These are phyloP conservation scores for Bombus waltoni DNA, from an alignment of 1,140 invertebrate species.

Conservation along the genomic window DNA sequence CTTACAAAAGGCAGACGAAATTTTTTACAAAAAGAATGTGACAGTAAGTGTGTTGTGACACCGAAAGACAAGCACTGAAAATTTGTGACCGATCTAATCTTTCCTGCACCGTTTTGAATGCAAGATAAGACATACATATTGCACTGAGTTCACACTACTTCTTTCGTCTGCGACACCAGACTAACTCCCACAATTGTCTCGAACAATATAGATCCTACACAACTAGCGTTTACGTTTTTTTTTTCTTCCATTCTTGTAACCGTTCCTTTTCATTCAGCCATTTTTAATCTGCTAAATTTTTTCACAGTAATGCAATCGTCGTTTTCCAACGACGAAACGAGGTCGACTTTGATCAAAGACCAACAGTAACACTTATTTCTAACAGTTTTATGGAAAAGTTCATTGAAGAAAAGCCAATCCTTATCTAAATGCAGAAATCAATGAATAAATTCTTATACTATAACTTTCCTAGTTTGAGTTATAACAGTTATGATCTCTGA, in stretches of 20 bases:
- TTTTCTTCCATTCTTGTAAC: neutral
- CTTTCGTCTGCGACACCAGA: neutral
- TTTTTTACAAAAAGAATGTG: neutral
- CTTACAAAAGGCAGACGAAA: neutral
- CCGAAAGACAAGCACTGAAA: neutral
- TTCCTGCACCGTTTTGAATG: too few relatives aligned
- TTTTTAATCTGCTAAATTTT: neutral
- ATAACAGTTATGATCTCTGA: neutral
- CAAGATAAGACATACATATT: neutral
- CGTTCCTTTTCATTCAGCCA: neutral
- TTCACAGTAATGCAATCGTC: neutral
- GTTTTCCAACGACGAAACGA: neutral
- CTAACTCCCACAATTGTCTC: constrained; percentile 11
- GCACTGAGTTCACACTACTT: neutral
- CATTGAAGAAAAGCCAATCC: too few relatives aligned
- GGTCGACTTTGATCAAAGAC: too few relatives aligned
- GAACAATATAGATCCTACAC: neutral
- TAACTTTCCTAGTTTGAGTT: neutral
- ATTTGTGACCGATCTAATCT: constrained; percentile 5
- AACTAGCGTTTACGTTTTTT: constrained; percentile 6
- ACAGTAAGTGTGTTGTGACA: neutral
- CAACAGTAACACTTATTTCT: neutral
- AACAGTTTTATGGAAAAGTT: neutral
- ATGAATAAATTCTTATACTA: neutral
- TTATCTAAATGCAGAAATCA: neutral